A percentile compares a stretch with the other conserved stretches of the same genome.
Evolutionary conservation across 1,140 invertebrate genomes (phyloP).

Genomic region (Meloidogyne hapla): DNA sequence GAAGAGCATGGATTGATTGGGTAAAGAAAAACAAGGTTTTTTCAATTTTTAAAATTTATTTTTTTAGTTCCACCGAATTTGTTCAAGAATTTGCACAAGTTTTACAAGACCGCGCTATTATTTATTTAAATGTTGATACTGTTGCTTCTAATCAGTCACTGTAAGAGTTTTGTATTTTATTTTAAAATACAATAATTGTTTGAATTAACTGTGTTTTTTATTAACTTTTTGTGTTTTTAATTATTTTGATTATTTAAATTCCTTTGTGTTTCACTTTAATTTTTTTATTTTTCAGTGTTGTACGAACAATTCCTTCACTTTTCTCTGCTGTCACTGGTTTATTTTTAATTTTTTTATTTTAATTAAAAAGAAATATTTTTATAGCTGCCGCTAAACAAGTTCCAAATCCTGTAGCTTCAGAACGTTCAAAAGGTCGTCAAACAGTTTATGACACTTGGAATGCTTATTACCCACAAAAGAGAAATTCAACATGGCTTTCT

Average conservation of each 20-base stretch:
- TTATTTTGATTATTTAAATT: slow-evolving; percentile 16
- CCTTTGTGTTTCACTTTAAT: too few species aligned
- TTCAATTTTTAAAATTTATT: not conserved
- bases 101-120: slow-evolving; percentile 50
- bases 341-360: too few species aligned
- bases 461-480: slow-evolving; percentile 19
- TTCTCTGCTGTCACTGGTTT: slow-evolving; percentile 49
- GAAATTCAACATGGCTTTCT: not conserved
- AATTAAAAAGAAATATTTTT: too few species aligned
- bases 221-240: not conserved
- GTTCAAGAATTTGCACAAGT: slow-evolving; percentile 56
- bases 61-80: slow-evolving; percentile 65
- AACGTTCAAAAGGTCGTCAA: slow-evolving; percentile 45
- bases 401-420: slow-evolving; percentile 50
- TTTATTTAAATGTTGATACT: slow-evolving; percentile 60
- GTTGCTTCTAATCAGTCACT: slow-evolving; percentile 50
- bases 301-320: slow-evolving; percentile 51
- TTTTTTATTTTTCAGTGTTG: slow-evolving; percentile 36
- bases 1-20: slow-evolving; percentile 65
- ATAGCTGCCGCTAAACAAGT: slow-evolving; percentile 56
- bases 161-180: slow-evolving; percentile 26
- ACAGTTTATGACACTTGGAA: slow-evolving; percentile 63
- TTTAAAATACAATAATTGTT: too few species aligned
- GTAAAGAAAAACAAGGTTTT: slow-evolving; percentile 15
- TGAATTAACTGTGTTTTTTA: not conserved